These are phyloP conservation scores for Adelosebastes latens DNA, from an alignment of 2,797 vertebrate genomes.

Conservation along the genomic window DNA sequence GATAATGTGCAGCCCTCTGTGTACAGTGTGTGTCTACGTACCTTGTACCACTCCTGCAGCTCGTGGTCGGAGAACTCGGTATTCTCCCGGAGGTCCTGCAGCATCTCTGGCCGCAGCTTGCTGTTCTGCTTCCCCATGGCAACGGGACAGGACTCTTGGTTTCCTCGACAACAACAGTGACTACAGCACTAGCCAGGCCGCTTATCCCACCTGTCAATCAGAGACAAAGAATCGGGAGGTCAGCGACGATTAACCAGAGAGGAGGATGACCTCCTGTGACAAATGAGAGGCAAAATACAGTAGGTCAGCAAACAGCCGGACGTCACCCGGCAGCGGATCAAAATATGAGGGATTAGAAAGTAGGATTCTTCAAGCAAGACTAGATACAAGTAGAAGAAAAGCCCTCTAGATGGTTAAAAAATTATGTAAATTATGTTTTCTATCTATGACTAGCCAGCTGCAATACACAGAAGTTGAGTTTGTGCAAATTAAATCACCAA, in stretches of 20 bases:
- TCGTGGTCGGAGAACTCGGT: conserved; percentile 89
- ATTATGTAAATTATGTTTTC: background rate
- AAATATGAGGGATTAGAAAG: background rate
- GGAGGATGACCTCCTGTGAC: conserved; percentile 18
- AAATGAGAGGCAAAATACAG: background rate
- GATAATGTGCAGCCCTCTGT: background rate
- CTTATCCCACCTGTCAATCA: conserved; percentile 79
- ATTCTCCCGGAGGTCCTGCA: conserved; percentile 88
- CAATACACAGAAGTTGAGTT: background rate
- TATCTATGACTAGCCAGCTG: background rate
- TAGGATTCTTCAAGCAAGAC: background rate
- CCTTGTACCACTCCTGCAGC: conserved; percentile 90
- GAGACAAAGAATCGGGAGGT: conserved; percentile 38
- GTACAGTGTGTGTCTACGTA: conserved; percentile 16
- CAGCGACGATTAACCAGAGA: conserved; percentile 33
- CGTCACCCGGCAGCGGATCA: background rate
- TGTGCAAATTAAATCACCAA: background rate
- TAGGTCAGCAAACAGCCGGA: background rate
- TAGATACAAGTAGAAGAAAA: background rate
- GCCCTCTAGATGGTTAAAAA: background rate
- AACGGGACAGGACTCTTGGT: conserved; percentile 60
- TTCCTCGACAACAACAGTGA: conserved; percentile 60
- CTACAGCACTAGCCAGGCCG: conserved; percentile 59
- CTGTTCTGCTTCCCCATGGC: conserved; percentile 90
- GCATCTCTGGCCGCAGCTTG: conserved; percentile 88